Evolutionary conservation across 2,888 invertebrate genomes (phyloP).

Genomic region (Dorcus parallelipipedus): DNA sequence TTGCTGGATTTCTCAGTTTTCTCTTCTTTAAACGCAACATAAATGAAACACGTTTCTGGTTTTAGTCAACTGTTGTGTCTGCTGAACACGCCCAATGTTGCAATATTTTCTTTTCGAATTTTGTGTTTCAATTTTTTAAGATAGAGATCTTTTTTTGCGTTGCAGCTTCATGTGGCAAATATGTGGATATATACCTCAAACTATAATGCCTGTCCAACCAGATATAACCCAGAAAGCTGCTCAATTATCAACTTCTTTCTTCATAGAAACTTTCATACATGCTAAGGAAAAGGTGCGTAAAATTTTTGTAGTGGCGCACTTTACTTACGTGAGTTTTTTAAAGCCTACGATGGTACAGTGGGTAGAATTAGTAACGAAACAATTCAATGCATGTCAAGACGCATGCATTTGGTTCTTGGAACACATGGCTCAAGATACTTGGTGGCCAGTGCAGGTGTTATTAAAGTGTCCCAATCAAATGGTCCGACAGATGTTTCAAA

Average conservation of each 20-base stretch:
- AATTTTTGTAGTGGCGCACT: background rate
- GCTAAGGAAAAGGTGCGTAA: slow-evolving; percentile 86
- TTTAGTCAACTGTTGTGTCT: too few species aligned
- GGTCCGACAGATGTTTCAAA: slow-evolving; percentile 95
- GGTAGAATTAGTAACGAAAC: slow-evolving; percentile 92
- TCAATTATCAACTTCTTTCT: slow-evolving; percentile 88
- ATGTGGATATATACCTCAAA: slow-evolving; percentile 90
- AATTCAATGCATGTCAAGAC: slow-evolving; percentile 86
- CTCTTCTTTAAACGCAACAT: too few species aligned
- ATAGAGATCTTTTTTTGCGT: slow-evolving; percentile 20
- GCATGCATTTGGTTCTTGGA: slow-evolving; percentile 91
- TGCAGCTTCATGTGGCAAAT: slow-evolving; percentile 94
- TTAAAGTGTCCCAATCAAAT: slow-evolving; percentile 96
- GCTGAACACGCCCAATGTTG: too few species aligned
- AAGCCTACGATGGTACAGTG: slow-evolving; percentile 92
- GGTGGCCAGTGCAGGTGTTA: slow-evolving; percentile 91
- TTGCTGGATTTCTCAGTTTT: too few species aligned
- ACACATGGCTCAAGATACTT: slow-evolving; percentile 89
- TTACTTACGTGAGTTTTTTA: background rate
- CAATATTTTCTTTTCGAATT: too few species aligned
- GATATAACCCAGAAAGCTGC: slow-evolving; percentile 84
- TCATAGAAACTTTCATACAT: slow-evolving; percentile 94
- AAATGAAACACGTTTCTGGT: too few species aligned
- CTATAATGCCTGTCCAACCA: slow-evolving; percentile 71
- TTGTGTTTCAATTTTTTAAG: background rate